Evolutionary conservation across 2,888 invertebrate species (phyloP), one percentile per base, ranked within the genome.

Genomic region (Drosophila gaucha): DNA sequence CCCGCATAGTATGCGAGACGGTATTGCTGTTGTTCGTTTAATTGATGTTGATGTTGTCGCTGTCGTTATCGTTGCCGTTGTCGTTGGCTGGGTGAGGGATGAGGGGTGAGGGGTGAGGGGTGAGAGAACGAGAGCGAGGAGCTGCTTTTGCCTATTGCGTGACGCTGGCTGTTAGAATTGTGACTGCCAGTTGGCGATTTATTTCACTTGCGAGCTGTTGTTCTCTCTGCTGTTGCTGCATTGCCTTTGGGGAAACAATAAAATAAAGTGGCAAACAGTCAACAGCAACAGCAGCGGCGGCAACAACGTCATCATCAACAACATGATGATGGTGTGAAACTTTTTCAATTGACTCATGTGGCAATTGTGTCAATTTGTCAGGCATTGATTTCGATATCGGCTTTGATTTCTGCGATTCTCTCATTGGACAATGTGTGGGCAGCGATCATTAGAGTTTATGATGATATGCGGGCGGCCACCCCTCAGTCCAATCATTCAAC

Each of bases 331-430:
- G 76, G 78, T 68, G 64, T 77, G 80, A 76, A 65, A 66, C 55
- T 70, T 83, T 73, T 77, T 79, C 87, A 84, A 84, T 84, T 88
- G 88, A 84, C 84, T 84, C 84, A 86, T 84, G 78, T 87, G 62
- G 75, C 85, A 88, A 85, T 85, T 85, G 89, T 85, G 84, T 85
- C 89, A 85, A 85, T 85, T 85, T 85, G 84, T 85, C 89, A 82
- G 82, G 84, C 86, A 88, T 88, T 86, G 86, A 86, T 83, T 84
- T 86, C 78, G 78, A 80, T 88, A 85, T 84, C 64, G 64, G 58
- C 78, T 65, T 67, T 69, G 85, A 71, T 72, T 70, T 71, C 67
- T 58, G 74, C 38, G 70, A 57, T 63, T 66, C 62, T 66, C 62
- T 47, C 38, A 54, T 58, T 67, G 68, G 58, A 57, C 59, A 73